phyloP scores from a whole-genome alignment of 2,113 vertebrate species.

The Leucopternis melanops region DNA sequence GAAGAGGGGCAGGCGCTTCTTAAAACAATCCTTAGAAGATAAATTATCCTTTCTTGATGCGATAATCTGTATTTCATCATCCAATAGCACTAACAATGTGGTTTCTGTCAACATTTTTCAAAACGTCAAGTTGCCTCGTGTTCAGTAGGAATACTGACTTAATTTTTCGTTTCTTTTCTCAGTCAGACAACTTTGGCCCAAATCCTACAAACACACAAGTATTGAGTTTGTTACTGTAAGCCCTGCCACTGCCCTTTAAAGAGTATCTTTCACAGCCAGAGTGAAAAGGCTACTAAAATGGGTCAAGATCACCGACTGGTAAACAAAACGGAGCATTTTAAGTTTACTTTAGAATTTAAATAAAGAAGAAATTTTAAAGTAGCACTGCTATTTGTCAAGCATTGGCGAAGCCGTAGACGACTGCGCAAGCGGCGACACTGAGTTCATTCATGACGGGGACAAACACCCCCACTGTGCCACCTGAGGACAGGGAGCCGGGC shows the following conservation, averaged over 20 bases:
- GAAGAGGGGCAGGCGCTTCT: neutral
- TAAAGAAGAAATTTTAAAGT: neutral
- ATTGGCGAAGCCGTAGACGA: neutral
- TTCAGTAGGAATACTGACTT: neutral
- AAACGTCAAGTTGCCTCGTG: neutral
- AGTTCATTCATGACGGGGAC: neutral
- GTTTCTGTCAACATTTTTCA: neutral
- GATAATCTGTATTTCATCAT: neutral
- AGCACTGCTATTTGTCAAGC: neutral
- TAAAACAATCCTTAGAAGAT: neutral
- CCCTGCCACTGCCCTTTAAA: neutral
- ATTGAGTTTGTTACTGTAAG: neutral
- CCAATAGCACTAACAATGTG: neutral
- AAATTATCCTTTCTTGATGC: neutral
- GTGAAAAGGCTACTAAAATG: neutral
- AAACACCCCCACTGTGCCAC: neutral
- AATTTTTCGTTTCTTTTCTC: neutral
- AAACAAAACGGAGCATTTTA: neutral
- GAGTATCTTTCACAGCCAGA: constrained; percentile 7
- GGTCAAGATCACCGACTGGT: neutral
- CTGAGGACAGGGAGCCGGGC: constrained; percentile 60
- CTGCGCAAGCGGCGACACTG: neutral
- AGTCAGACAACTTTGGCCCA: neutral
- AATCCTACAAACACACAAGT: neutral
- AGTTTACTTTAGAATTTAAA: constrained; percentile 34